These are phyloP conservation scores for Poeciliopsis gracilis DNA, from an alignment of 2,797 vertebrate genomes.

Conservation along the genomic window DNA sequence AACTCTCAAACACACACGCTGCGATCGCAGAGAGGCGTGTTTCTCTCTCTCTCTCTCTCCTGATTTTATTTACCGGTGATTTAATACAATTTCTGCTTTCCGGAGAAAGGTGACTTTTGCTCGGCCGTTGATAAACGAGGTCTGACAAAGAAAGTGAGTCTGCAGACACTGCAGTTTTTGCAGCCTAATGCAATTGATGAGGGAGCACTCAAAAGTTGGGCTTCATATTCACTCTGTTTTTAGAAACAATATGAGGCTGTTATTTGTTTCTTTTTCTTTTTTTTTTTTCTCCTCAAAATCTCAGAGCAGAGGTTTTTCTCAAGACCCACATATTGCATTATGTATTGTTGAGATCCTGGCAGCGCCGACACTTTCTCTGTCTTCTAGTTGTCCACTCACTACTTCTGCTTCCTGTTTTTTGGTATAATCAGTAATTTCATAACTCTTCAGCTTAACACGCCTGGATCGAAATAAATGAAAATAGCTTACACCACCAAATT, in stretches of 20 bases:
- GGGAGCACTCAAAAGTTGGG: conserved; percentile 37
- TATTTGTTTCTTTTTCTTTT: neutral
- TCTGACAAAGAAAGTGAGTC: conserved; percentile 50
- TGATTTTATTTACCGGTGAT: conserved; percentile 59
- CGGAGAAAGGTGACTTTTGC: conserved; percentile 64
- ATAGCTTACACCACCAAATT: neutral
- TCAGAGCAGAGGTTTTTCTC: conserved; percentile 20
- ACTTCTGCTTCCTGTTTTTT: neutral
- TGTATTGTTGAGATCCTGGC: neutral
- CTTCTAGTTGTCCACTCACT: neutral
- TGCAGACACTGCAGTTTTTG: conserved; percentile 57
- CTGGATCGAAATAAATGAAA: neutral
- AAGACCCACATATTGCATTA: neutral
- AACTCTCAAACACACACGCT: neutral
- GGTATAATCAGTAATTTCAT: neutral
- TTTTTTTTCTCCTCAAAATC: conserved; percentile 19
- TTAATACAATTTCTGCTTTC: conserved; percentile 38
- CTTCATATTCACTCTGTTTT: conserved; percentile 35
- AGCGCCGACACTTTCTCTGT: neutral
- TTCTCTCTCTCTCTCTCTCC: conserved; percentile 3
- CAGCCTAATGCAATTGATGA: conserved; percentile 64
- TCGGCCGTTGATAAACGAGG: conserved; percentile 58
- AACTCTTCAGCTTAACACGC: neutral
- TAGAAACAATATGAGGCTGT: conserved; percentile 26
- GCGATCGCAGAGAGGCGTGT: conserved; percentile 6